phyloP scores from a whole-genome alignment of 2,113 vertebrate genomes.

The Etia nguti region DNA sequence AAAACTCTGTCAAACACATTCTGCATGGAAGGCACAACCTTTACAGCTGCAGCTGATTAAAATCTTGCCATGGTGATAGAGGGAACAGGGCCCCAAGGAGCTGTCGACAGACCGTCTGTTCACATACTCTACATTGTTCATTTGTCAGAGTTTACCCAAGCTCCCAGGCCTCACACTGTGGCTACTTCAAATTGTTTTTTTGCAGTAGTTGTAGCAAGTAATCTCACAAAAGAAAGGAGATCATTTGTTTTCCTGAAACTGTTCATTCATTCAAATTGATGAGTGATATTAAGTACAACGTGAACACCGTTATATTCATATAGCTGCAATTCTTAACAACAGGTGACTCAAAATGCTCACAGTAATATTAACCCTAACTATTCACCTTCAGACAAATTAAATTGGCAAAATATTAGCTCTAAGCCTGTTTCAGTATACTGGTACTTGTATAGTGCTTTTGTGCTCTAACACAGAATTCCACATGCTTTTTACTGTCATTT shows the following conservation, averaged over 20 bases:
- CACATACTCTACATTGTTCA: neutral
- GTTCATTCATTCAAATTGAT: neutral
- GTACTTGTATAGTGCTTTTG: neutral
- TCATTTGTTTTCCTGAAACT: neutral
- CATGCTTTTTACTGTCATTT: neutral
- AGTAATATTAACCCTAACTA: neutral
- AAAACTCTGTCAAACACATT: neutral
- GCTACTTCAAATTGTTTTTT: neutral
- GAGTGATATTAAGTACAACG: neutral
- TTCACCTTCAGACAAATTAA: neutral
- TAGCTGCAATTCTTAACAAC: neutral
- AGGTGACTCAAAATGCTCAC: neutral
- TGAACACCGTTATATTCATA: neutral
- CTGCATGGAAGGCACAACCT: slow-evolving; percentile 26
- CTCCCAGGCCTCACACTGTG: neutral
- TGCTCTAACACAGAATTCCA: neutral
- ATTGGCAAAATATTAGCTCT: neutral
- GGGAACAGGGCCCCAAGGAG: neutral
- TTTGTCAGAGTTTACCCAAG: slow-evolving; percentile 14
- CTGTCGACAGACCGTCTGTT: neutral
- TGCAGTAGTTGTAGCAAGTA: neutral
- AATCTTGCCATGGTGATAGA: slow-evolving; percentile 25
- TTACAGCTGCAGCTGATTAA: slow-evolving; percentile 35
- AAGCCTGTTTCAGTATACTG: neutral
- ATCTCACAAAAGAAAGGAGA: neutral